Evolutionary conservation across 2,113 vertebrate species (phyloP).

Genomic region (Grammomys dolichurus): DNA sequence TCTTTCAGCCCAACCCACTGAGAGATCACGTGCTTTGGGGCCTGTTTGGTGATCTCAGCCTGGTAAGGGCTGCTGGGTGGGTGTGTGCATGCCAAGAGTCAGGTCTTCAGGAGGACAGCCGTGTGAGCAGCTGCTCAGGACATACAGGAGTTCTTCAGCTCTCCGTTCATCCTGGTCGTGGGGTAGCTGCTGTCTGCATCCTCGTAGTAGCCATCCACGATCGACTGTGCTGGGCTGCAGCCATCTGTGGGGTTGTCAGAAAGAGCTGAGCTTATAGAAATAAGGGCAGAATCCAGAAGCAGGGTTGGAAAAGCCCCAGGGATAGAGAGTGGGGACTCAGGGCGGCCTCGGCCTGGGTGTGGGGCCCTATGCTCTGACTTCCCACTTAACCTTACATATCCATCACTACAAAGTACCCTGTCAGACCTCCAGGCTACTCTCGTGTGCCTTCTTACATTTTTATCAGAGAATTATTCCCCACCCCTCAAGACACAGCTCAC

Average conservation of each 20-base stretch:
- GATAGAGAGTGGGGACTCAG: not conserved
- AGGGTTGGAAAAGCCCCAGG: not conserved
- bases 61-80: not conserved
- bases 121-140: not conserved
- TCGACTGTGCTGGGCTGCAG: conserved; percentile 94
- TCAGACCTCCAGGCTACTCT: not conserved
- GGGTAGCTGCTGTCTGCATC: conserved; percentile 98
- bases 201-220: conserved; percentile 96
- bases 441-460: not conserved
- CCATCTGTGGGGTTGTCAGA: conserved; percentile 88
- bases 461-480: not conserved
- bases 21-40: not conserved
- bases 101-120: not conserved
- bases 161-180: conserved; percentile 92
- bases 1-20: not conserved
- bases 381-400: not conserved
- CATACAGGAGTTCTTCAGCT: conserved; percentile 95
- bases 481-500: not conserved
- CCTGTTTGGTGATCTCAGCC: not conserved
- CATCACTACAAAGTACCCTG: not conserved
- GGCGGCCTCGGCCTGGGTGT: not conserved
- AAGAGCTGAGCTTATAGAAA: not conserved
- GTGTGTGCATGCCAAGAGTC: too few species aligned
- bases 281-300: not conserved
- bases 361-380: not conserved